Evolutionary conservation across 2,888 invertebrate species (phyloP).

Genomic region (Lamproptera curius): DNA sequence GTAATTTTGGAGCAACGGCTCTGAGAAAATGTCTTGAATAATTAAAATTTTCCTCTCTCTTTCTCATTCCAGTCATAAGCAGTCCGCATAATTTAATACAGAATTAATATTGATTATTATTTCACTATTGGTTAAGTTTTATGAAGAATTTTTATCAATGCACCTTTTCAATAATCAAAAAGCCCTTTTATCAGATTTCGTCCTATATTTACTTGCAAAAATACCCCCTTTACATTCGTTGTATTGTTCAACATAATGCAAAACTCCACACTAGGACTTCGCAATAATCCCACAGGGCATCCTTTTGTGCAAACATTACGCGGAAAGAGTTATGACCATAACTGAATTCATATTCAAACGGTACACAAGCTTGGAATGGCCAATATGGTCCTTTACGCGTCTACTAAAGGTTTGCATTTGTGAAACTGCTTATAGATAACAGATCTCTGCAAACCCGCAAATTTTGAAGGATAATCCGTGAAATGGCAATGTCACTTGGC

Average conservation of each 20-base stretch:
- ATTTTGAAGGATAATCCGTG: slow-evolving; percentile 28
- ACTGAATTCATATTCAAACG: background rate
- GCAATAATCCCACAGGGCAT: background rate
- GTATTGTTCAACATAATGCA: background rate
- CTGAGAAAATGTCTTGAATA: too few relatives aligned
- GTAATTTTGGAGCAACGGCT: too few relatives aligned
- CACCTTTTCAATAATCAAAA: background rate
- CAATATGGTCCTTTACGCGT: too few relatives aligned
- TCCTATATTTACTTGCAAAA: background rate
- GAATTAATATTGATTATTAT: background rate
- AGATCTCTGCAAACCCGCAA: slow-evolving; percentile 30
- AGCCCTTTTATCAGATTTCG: background rate
- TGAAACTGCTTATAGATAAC: slow-evolving; percentile 30
- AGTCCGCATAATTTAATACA: too few relatives aligned
- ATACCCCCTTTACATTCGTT: background rate
- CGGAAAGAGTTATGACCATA: background rate
- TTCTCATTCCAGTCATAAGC: too few relatives aligned
- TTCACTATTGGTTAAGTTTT: background rate
- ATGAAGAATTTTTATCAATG: background rate
- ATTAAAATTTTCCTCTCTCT: too few relatives aligned
- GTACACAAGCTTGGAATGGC: too few relatives aligned
- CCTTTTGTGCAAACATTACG: background rate
- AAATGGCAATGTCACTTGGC: slow-evolving; percentile 18
- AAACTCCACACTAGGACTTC: background rate
- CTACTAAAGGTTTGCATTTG: background rate